These are phyloP conservation scores for Dipodomys spectabilis DNA, from an alignment of 2,113 vertebrate species.

Conservation along the genomic window DNA sequence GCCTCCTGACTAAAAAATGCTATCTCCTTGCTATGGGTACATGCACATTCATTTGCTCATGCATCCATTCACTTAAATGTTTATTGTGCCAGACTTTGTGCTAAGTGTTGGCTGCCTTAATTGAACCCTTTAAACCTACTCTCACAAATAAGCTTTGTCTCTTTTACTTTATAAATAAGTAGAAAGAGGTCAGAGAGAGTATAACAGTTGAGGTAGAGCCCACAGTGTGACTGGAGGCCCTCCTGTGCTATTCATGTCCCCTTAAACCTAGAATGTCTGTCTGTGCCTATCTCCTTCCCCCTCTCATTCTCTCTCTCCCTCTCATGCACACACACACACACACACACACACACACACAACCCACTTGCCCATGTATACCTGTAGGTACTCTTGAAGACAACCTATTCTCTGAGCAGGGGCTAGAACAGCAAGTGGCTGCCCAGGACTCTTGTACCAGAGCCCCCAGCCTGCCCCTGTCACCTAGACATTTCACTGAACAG, in stretches of 20 bases:
- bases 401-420: neutral
- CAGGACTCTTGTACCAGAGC: neutral
- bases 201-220: neutral
- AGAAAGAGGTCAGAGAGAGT: neutral
- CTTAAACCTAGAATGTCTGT: neutral
- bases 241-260: neutral
- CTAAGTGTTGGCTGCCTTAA: neutral
- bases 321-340: neutral
- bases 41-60: neutral
- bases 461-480: constrained; percentile 64
- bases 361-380: neutral
- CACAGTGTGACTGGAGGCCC: neutral
- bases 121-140: neutral
- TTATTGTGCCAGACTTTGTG: neutral
- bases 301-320: too few relatives aligned
- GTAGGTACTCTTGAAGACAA: neutral
- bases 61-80: neutral
- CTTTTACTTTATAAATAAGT: neutral
- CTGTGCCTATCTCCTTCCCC: neutral
- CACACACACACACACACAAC: neutral
- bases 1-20: neutral
- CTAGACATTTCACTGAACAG: constrained; percentile 73
- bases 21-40: neutral
- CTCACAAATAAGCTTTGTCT: neutral
- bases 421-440: neutral